phyloP scores from a whole-genome alignment of 2,113 vertebrate genomes.

The Rhombomys opimus region DNA sequence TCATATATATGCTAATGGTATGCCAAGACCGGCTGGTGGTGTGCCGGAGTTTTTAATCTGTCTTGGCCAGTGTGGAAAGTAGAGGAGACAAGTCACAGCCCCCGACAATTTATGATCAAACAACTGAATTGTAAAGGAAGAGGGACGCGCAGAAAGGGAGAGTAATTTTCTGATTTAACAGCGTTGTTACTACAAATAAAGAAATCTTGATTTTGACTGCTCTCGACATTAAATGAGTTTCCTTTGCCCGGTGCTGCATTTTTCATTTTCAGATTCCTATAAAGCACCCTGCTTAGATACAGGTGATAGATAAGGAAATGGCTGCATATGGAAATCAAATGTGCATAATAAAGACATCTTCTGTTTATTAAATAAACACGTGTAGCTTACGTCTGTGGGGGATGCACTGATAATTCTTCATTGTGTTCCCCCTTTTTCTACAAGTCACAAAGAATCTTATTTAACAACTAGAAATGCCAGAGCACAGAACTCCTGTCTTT shows the following conservation, averaged over 20 bases:
- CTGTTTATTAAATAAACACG: slow-evolving; percentile 93
- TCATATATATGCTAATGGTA: slow-evolving; percentile 99
- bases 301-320: slow-evolving; percentile 90
- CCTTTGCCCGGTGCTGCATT: slow-evolving; percentile 88
- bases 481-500: slow-evolving; percentile 74
- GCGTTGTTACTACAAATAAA: slow-evolving; percentile 92
- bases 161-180: slow-evolving; percentile 94
- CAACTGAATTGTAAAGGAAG: slow-evolving; percentile 92
- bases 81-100: slow-evolving; percentile 96
- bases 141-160: slow-evolving; percentile 89
- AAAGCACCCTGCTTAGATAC: slow-evolving; percentile 89
- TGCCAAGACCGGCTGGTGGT: slow-evolving; percentile 94
- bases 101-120: slow-evolving; percentile 98
- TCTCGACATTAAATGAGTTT: slow-evolving; percentile 93
- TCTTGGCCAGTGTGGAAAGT: slow-evolving; percentile 97
- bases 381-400: slow-evolving; percentile 88
- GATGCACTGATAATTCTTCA: slow-evolving; percentile 88
- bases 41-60: slow-evolving; percentile 98
- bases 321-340: slow-evolving; percentile 89
- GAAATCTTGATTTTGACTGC: slow-evolving; percentile 92
- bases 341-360: slow-evolving; percentile 91
- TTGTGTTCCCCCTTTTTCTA: slow-evolving; percentile 84
- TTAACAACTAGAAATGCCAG: slow-evolving; percentile 84
- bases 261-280: slow-evolving; percentile 93
- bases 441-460: slow-evolving; percentile 89